Evolutionary conservation across 2,797 vertebrate genomes (phyloP).

Genomic region (Cynodonichthys magdalenae): DNA sequence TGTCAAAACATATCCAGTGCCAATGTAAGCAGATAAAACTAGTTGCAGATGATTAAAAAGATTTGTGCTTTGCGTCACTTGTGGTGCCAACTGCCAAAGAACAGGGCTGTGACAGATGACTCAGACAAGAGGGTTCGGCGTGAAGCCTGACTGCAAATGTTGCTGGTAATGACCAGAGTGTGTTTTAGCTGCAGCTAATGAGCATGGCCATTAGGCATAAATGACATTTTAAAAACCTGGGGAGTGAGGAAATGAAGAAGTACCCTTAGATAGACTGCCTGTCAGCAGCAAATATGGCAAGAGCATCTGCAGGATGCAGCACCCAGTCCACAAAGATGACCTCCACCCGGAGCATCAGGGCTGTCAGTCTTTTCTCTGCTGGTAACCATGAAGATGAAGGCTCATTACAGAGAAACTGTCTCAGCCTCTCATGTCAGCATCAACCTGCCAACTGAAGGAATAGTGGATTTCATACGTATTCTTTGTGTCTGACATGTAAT

Average conservation of each 20-base stretch:
- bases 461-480: slow-evolving; percentile 3
- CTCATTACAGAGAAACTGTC: slow-evolving; percentile 36
- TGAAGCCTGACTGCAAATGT: slow-evolving; percentile 73
- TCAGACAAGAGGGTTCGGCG: slow-evolving; percentile 60
- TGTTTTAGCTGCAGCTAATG: slow-evolving; percentile 79
- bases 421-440: slow-evolving; percentile 10
- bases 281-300: slow-evolving; percentile 39
- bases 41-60: slow-evolving; percentile 73
- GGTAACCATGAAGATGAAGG: slow-evolving; percentile 20
- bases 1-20: slow-evolving; percentile 62
- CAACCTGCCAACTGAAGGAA: slow-evolving; percentile 13
- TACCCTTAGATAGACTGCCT: slow-evolving; percentile 42
- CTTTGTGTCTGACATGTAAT: slow-evolving; percentile 2
- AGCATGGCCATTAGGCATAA: slow-evolving; percentile 80
- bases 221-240: slow-evolving; percentile 78
- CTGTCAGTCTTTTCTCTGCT: slow-evolving; percentile 43
- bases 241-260: slow-evolving; percentile 61
- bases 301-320: slow-evolving; percentile 52
- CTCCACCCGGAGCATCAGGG: slow-evolving; percentile 34
- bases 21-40: slow-evolving; percentile 68
- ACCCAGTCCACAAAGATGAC: slow-evolving; percentile 35
- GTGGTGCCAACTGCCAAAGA: slow-evolving; percentile 58
- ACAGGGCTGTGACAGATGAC: slow-evolving; percentile 68
- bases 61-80: slow-evolving; percentile 67
- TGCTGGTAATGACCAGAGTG: slow-evolving; percentile 75